Conservation (phyloP, 2,888 invertebrate genomes). For the Drosophila mayaguana region DNA sequence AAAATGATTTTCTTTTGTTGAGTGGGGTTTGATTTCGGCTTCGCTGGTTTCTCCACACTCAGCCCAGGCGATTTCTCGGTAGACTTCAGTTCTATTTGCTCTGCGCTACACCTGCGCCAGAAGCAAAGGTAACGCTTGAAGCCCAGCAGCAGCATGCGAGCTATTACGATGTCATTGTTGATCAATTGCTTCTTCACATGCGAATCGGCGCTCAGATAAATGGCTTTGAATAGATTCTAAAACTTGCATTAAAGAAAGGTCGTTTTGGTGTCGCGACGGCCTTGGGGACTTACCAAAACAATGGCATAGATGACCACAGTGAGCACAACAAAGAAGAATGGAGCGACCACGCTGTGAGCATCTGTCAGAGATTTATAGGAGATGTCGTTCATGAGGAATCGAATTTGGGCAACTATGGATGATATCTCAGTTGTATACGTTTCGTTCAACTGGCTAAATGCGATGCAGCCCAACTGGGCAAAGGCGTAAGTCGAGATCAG, state of each 20-base stretch:
- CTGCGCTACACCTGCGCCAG: neutral
- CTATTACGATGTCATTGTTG: constrained; percentile 16
- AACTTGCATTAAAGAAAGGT: too few species aligned
- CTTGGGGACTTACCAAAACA: constrained; percentile 8
- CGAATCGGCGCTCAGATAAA: constrained; percentile 18
- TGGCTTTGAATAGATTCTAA: constrained; percentile 39
- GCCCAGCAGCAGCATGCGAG: constrained; percentile 8
- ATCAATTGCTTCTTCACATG: constrained; percentile 6
- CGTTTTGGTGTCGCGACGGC: rapidly evolving
- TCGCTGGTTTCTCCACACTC: neutral
- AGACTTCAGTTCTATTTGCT: neutral
- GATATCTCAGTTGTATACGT: neutral
- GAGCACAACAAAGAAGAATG: constrained; percentile 12
- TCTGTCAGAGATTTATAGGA: constrained; percentile 4
- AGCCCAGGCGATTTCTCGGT: neutral
- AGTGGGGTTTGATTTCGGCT: too few species aligned
- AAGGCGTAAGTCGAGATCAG: neutral
- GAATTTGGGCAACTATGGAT: neutral
- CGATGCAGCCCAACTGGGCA: constrained; percentile 20
- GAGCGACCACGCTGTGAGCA: neutral
- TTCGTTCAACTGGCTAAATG: neutral
- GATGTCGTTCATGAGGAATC: constrained; percentile 16
- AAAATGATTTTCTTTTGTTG: neutral
- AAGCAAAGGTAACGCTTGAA: constrained; percentile 9
- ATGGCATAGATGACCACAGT: constrained; percentile 6